Percentiles rank a stretch among this genome's conserved stretches.
phyloP scores from a whole-genome alignment of 2,888 invertebrate genomes.

The Lymantria dispar region DNA sequence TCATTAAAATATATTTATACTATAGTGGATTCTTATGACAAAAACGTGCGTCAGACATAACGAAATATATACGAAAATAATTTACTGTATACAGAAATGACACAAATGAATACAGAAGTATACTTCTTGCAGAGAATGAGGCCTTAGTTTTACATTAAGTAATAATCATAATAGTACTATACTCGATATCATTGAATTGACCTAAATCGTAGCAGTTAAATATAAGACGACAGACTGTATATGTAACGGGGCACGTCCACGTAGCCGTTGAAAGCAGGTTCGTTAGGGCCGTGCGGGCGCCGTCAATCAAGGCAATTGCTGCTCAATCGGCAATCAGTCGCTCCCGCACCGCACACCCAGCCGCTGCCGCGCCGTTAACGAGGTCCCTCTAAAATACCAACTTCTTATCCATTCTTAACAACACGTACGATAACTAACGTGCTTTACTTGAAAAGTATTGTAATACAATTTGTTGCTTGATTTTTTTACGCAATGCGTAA shows the following conservation, averaged over 20 bases:
- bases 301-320: constrained; percentile 83
- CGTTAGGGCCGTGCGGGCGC: constrained; percentile 73
- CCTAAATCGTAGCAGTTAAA: no score
- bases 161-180: no score
- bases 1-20: no score
- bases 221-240: constrained; percentile 23
- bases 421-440: constrained; percentile 46
- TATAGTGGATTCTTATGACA: no score
- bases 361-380: constrained; percentile 55
- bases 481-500: neutral
- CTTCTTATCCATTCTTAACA: constrained; percentile 54
- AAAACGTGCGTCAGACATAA: no score
- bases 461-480: constrained; percentile 2
- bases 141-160: no score
- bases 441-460: constrained; percentile 12
- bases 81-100: no score
- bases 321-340: constrained; percentile 82
- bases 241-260: constrained; percentile 57
- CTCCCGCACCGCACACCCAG: constrained; percentile 34
- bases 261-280: constrained; percentile 72
- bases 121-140: no score
- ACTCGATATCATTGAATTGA: no score
- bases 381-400: constrained; percentile 66
- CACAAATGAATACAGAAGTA: no score
- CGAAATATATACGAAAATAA: no score